Evolutionary conservation across 2,113 vertebrate species (phyloP).

Genomic region (Urocynchramus pylzowi): DNA sequence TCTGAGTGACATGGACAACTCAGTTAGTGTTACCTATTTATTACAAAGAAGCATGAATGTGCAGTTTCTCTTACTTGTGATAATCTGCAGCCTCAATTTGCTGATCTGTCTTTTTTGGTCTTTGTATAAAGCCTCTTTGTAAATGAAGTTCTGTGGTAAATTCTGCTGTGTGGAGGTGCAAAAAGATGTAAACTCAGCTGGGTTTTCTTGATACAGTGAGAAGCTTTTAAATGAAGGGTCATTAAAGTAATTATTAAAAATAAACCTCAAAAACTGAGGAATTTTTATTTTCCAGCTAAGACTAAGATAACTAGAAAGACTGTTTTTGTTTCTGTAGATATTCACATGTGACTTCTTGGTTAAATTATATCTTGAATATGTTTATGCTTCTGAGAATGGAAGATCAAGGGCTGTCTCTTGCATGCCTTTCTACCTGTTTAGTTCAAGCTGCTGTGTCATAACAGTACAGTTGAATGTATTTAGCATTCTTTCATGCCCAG

Average conservation of each 20-base stretch:
- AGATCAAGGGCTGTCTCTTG: neutral
- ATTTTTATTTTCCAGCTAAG: neutral
- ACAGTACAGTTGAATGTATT: neutral
- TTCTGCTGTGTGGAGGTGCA: neutral
- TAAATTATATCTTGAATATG: neutral
- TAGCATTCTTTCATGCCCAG: neutral
- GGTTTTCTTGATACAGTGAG: neutral
- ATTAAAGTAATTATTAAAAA: neutral
- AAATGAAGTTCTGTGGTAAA: neutral
- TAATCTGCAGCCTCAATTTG: neutral
- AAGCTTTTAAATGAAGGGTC: neutral
- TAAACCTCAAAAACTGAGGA: neutral
- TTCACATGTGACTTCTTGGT: neutral
- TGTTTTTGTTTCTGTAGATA: neutral
- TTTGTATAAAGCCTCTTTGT: neutral
- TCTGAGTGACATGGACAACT: neutral
- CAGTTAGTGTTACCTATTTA: neutral
- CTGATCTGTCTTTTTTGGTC: fast-evolving
- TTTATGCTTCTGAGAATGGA: neutral
- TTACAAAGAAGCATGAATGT: neutral
- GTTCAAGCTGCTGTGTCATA: neutral
- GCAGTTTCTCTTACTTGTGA: neutral
- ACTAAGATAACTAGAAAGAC: neutral
- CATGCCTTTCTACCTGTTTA: neutral
- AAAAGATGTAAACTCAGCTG: neutral